A percentile compares a stretch with the other conserved stretches of the same genome.
Conservation (phyloP, 2,797 vertebrate genomes). For the Acestrorhynchus altus region DNA sequence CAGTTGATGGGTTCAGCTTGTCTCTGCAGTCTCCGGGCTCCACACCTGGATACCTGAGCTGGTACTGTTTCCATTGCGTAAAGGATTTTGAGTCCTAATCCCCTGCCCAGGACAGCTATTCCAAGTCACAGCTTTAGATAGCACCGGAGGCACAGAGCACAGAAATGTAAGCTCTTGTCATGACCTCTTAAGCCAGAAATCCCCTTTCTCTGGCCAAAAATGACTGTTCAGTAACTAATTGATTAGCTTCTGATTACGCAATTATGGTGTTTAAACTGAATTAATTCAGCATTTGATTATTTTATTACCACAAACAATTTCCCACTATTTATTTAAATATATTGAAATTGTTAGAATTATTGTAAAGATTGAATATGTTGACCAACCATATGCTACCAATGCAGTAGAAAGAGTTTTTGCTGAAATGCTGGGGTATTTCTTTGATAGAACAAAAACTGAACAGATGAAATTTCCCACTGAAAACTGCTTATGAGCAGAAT, state of each 20-base stretch:
- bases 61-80: constrained; percentile 67
- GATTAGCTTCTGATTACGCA: not conserved
- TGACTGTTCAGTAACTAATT: not conserved
- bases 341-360: not conserved
- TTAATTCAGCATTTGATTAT: not conserved
- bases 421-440: not conserved
- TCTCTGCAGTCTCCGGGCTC: constrained; percentile 50
- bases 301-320: not conserved
- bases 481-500: not conserved
- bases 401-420: not conserved
- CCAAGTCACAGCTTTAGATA: constrained; percentile 68
- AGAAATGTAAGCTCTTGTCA: constrained; percentile 50
- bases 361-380: not conserved
- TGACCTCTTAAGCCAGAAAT: constrained; percentile 12
- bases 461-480: not conserved
- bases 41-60: constrained; percentile 49
- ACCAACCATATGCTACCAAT: not conserved
- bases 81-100: constrained; percentile 75
- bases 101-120: constrained; percentile 71
- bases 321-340: too few relatives aligned
- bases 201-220: constrained; percentile 36
- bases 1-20: not conserved
- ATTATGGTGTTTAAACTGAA: not conserved
- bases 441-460: not conserved
- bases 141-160: constrained; percentile 24